Percentiles rank a stretch among this genome's conserved stretches.
phyloP scores from a whole-genome alignment of 2,113 vertebrate genomes.

The Amia ocellicauda region DNA sequence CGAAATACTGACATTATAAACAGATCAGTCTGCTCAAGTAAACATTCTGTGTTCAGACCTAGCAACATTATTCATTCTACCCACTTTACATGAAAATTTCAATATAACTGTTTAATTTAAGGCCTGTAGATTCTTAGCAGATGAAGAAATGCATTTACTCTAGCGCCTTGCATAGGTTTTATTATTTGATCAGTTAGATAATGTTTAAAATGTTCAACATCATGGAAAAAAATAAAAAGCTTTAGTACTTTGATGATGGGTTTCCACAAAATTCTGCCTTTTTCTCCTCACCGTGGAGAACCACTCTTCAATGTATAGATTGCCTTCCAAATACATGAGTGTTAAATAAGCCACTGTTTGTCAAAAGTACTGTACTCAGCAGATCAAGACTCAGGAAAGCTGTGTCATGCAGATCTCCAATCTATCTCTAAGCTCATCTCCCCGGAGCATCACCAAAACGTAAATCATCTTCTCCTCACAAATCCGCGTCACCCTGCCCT shows the following conservation, averaged over 20 bases:
- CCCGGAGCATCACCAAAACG: not conserved
- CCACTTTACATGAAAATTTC: too few species aligned
- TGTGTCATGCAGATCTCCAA: not conserved
- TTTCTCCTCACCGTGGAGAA: not conserved
- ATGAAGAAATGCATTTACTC: too few species aligned
- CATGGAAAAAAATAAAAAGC: not conserved
- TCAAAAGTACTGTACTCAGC: not conserved
- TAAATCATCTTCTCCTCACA: not conserved
- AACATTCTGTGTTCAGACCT: too few species aligned
- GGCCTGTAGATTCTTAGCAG: too few species aligned
- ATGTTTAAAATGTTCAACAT: not conserved
- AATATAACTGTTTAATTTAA: too few species aligned
- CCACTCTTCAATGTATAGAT: not conserved
- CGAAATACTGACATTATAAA: too few species aligned
- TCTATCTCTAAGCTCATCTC: not conserved
- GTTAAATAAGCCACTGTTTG: not conserved
- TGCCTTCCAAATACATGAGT: not conserved
- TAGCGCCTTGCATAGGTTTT: too few species aligned
- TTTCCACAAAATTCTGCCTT: not conserved
- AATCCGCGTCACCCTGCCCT: not conserved
- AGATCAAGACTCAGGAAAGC: slow-evolving; percentile 3
- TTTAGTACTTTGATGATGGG: not conserved
- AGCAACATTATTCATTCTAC: too few species aligned
- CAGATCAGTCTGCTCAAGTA: too few species aligned
- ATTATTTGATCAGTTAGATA: too few species aligned